Evolutionary conservation across 2,797 vertebrate species (phyloP).

Genomic region (Limnodromus scolopaceus): DNA sequence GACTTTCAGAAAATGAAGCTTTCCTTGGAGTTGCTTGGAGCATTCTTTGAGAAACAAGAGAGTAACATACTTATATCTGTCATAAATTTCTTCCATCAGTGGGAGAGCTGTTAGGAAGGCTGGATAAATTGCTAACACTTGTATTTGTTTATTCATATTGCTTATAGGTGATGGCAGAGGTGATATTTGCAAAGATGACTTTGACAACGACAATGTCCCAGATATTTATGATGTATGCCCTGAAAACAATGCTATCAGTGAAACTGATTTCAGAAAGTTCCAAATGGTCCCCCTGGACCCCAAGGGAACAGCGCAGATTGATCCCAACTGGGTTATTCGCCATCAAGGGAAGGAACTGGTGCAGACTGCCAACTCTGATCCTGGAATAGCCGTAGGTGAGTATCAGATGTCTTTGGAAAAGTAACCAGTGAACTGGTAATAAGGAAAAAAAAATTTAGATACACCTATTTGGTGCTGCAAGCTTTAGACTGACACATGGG

Average conservation of each 20-base stretch:
- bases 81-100: background rate
- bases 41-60: background rate
- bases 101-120: background rate
- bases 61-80: background rate
- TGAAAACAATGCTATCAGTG: constrained; percentile 92
- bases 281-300: constrained; percentile 99
- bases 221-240: constrained; percentile 96
- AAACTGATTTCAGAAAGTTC: constrained; percentile 97
- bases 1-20: background rate
- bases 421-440: background rate
- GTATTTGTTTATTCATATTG: background rate
- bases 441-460: background rate
- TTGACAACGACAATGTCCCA: constrained; percentile 94
- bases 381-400: constrained; percentile 97
- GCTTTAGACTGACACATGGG: rapidly evolving
- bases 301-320: constrained; percentile 97
- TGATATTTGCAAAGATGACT: constrained; percentile 96
- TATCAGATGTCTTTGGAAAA: background rate
- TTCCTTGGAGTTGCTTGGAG: background rate
- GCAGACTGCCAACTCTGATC: constrained; percentile 97
- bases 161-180: constrained; percentile 91
- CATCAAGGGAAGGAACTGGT: constrained; percentile 98
- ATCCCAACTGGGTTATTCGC: constrained; percentile 98
- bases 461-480: background rate
- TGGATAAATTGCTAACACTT: background rate